Evolutionary conservation across 1,140 invertebrate species (phyloP).

Genomic region (Drosophila erecta): DNA sequence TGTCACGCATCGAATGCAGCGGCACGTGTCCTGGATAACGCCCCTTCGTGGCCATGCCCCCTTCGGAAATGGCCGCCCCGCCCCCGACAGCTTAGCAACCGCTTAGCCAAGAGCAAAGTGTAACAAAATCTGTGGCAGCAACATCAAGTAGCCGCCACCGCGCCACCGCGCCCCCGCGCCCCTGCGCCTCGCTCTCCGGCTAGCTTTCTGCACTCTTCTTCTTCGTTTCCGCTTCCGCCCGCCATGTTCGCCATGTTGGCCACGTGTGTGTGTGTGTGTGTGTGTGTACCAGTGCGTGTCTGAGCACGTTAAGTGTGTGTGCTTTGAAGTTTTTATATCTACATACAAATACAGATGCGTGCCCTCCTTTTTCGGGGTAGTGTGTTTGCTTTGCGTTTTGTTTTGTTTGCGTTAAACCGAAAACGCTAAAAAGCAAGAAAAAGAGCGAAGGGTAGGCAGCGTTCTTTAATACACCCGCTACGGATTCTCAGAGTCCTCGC

Average conservation of each 20-base stretch:
- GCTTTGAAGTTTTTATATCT: constrained; percentile 81
- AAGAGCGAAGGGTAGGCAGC: neutral
- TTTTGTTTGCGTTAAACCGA: constrained; percentile 68
- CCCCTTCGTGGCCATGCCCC: neutral
- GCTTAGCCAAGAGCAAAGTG: constrained; percentile 38
- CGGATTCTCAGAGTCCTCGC: neutral
- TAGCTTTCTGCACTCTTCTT: neutral
- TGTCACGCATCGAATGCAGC: constrained; percentile 41
- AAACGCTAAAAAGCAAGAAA: constrained; percentile 31
- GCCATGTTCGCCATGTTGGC: neutral
- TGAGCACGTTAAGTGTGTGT: constrained; percentile 73
- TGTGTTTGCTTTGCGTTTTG: constrained; percentile 75
- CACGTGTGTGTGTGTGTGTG: neutral
- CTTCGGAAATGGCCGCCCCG: neutral
- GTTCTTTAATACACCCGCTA: constrained; percentile 1
- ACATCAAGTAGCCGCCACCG: constrained; percentile 69
- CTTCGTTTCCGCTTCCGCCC: constrained; percentile 3
- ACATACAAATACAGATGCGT: constrained; percentile 58
- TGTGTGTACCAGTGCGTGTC: constrained; percentile 55
- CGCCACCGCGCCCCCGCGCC: constrained; percentile 29
- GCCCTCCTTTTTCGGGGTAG: constrained; percentile 7
- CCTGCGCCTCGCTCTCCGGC: neutral
- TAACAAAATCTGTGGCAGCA: constrained; percentile 51
- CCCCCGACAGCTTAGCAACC: constrained; percentile 36
- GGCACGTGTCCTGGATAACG: constrained; percentile 30